Evolutionary conservation across 2,797 vertebrate genomes (phyloP).

Genomic region (Malurus leucopterus): DNA sequence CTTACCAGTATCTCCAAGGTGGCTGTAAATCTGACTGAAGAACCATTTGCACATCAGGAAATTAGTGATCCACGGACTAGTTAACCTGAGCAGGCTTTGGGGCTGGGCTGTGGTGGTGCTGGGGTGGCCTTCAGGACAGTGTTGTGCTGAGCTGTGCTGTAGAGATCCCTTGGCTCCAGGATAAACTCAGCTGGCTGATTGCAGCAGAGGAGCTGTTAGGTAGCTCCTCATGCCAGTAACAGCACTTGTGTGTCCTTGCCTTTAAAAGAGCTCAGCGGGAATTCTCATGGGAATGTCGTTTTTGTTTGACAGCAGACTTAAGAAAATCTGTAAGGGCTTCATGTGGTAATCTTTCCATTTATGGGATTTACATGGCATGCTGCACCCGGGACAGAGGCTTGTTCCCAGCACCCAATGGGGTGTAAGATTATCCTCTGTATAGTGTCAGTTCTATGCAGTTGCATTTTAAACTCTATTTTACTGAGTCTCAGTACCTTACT

Average conservation of each 20-base stretch:
- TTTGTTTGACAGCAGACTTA: background rate
- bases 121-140: background rate
- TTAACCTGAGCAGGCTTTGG: background rate
- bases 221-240: background rate
- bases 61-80: background rate
- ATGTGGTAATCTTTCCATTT: background rate
- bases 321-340: background rate
- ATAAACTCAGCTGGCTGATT: background rate
- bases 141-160: background rate
- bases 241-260: background rate
- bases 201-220: background rate
- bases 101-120: accelerated
- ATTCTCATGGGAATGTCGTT: background rate
- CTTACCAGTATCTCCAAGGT: background rate
- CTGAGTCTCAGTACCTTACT: background rate
- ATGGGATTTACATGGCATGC: background rate
- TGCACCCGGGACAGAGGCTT: background rate
- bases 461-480: background rate
- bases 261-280: background rate
- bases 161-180: accelerated
- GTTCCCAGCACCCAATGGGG: accelerated
- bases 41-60: background rate
- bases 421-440: background rate
- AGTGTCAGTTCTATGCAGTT: background rate
- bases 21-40: background rate